These are phyloP conservation scores for Poecilus cupreus DNA, from an alignment of 2,888 invertebrate species.

Conservation along the genomic window DNA sequence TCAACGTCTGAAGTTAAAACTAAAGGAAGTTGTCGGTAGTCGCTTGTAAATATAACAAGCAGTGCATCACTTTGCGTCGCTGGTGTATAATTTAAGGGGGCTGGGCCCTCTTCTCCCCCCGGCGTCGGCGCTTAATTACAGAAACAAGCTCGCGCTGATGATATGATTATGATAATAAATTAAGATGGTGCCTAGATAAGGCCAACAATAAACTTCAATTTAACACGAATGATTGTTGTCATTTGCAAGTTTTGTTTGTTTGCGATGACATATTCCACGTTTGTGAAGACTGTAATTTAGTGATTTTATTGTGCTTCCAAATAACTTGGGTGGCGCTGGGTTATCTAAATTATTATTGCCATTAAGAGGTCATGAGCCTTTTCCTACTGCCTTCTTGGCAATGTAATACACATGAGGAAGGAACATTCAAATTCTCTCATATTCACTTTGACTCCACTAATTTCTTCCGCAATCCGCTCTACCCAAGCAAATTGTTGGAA, in stretches of 20 bases:
- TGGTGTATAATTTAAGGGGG: slow-evolving; percentile 39
- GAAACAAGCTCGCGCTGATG: slow-evolving; percentile 44
- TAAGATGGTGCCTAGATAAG: slow-evolving; percentile 44
- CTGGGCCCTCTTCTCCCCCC: not conserved
- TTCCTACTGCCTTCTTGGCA: not conserved
- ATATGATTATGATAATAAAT: slow-evolving; percentile 54
- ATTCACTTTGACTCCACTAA: no score
- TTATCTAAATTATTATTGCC: not conserved
- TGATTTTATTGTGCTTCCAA: not conserved
- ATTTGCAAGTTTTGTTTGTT: slow-evolving; percentile 16
- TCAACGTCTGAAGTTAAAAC: not conserved
- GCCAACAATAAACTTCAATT: slow-evolving; percentile 41
- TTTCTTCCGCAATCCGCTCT: no score
- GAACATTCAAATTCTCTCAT: not conserved
- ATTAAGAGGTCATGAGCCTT: slow-evolving; percentile 1
- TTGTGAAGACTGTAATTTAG: slow-evolving; percentile 20
- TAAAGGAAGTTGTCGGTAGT: slow-evolving; percentile 7
- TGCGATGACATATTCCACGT: slow-evolving; percentile 1
- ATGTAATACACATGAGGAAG: not conserved
- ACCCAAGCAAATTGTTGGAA: no score
- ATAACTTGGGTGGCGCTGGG: not conserved
- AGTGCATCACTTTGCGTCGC: slow-evolving; percentile 13
- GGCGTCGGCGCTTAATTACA: slow-evolving; percentile 28
- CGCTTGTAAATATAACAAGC: slow-evolving; percentile 14
- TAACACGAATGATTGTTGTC: slow-evolving; percentile 37